These are phyloP conservation scores for Ligdia adustata DNA, from an alignment of 2,888 invertebrate species.

Conservation along the genomic window DNA sequence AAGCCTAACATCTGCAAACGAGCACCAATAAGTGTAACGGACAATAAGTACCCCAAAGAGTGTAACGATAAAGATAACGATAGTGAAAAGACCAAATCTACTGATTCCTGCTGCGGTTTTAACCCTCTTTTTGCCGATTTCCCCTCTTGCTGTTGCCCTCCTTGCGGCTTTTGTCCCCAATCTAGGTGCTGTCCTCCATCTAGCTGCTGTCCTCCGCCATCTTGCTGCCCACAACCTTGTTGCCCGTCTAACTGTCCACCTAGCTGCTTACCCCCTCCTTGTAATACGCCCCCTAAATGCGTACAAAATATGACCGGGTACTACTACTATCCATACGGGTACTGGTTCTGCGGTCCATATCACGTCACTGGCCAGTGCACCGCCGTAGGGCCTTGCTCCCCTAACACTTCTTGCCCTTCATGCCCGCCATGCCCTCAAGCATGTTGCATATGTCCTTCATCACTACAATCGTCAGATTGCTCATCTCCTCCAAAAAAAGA, in stretches of 20 bases:
- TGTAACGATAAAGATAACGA: too few relatives aligned
- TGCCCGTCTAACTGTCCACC: conserved; percentile 39
- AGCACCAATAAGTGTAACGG: conserved; percentile 32
- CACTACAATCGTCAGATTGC: too few relatives aligned
- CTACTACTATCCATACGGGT: conserved; percentile 71
- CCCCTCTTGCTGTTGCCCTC: too few relatives aligned
- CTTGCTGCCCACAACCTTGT: conserved; percentile 37
- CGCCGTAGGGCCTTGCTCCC: conserved; percentile 42
- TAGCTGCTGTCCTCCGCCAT: conserved; percentile 30
- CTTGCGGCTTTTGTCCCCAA: conserved; percentile 28
- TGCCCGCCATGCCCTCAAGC: background rate
- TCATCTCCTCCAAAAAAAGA: too few relatives aligned
- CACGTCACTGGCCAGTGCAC: conserved; percentile 57
- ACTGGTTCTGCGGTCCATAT: conserved; percentile 72
- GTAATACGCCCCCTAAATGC: conserved; percentile 58
- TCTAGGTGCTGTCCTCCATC: background rate
- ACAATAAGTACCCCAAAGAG: conserved; percentile 31
- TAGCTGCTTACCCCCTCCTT: conserved; percentile 62
- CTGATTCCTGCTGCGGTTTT: background rate
- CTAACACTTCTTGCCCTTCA: conserved; percentile 1
- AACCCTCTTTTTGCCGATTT: too few relatives aligned
- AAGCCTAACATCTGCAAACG: background rate
- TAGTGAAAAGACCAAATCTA: too few relatives aligned
- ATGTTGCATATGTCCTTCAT: too few relatives aligned
- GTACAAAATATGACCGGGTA: conserved; percentile 69